Evolutionary conservation across 2,113 vertebrate species (phyloP), one percentile per base, ranked within the genome.

Genomic region (Scophthalmus maximus): DNA sequence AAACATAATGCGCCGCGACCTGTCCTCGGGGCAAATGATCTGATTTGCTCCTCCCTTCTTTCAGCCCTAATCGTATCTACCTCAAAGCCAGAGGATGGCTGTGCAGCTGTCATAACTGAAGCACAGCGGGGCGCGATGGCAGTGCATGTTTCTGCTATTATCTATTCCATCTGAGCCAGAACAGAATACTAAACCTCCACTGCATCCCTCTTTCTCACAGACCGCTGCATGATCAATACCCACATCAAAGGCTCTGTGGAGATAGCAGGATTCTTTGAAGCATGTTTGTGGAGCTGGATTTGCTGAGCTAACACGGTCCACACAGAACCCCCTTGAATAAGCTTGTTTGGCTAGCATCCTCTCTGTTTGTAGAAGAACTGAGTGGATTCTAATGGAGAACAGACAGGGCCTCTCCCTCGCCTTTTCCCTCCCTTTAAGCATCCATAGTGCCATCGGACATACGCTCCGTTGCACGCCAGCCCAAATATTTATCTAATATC

Each of bases 301-400:
- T 96, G 87, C 94, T 95, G 91, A 95, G 95, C 94, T 93, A 95
- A 96, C 95, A 95, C 12, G 53, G 93, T 79, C 87, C 59, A 93
- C 92, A 90, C 92, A 91, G 78, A 91, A 89, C 86, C 88, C 94
- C 90, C 95, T 93, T 95, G 94, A 95, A 94, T 94, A 90, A 91
- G 93, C 91, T 93, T 98, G 94, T 97, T 98, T 98, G 95, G 93
- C 92, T 90, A 93, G 95, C 88, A 93, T 95, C 95, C 94, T 91
- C 89, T 87, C 83, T 96, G 95, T 96, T 97, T 96, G 95, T 92
- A 76, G 90, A 95, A 92, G 95, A 94, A 94, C 94, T 92, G 94
- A 92, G 89, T 92, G 93, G 89, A 91, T 94, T 94, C 93, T 94
- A 91, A 94, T 89, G 78, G 93, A 92, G 94, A 93, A 93, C 90